phyloP scores from a whole-genome alignment of 2,797 vertebrate genomes.

The Pteronotus mesoamericanus region DNA sequence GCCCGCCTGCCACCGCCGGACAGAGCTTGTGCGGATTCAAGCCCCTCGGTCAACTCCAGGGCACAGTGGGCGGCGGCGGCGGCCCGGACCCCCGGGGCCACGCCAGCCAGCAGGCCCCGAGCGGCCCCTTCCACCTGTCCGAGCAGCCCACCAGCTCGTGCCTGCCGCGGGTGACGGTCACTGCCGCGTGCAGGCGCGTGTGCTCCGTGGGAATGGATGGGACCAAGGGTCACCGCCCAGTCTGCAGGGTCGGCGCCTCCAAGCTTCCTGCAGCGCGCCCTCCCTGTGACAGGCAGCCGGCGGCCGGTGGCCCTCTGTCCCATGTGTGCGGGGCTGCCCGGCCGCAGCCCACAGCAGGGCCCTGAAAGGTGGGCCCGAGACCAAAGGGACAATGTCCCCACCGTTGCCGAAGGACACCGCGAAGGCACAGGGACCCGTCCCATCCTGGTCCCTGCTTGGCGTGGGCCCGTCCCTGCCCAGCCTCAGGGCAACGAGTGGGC shows the following conservation, averaged over 20 bases:
- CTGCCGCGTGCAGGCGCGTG: accelerated
- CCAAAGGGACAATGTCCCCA: not conserved
- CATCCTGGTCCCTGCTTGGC: not conserved
- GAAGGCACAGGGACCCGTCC: not conserved
- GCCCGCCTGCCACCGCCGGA: accelerated
- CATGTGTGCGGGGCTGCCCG: accelerated
- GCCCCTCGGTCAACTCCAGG: accelerated
- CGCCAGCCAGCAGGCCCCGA: not conserved
- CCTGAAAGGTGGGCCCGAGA: accelerated
- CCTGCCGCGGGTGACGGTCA: not conserved
- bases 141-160: not conserved
- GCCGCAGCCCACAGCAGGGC: not conserved
- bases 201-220: not conserved
- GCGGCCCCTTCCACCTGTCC: too few relatives aligned
- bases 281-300: too few relatives aligned
- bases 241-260: not conserved
- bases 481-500: not conserved
- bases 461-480: not conserved
- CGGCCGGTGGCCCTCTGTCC: not conserved
- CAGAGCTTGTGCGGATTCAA: accelerated
- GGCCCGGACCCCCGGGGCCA: not conserved
- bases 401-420: not conserved
- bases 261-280: accelerated
- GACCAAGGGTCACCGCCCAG: accelerated
- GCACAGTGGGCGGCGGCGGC: too few relatives aligned